Conservation (phyloP, 1,140 invertebrate species). For the Dreissena polymorpha region DNA sequence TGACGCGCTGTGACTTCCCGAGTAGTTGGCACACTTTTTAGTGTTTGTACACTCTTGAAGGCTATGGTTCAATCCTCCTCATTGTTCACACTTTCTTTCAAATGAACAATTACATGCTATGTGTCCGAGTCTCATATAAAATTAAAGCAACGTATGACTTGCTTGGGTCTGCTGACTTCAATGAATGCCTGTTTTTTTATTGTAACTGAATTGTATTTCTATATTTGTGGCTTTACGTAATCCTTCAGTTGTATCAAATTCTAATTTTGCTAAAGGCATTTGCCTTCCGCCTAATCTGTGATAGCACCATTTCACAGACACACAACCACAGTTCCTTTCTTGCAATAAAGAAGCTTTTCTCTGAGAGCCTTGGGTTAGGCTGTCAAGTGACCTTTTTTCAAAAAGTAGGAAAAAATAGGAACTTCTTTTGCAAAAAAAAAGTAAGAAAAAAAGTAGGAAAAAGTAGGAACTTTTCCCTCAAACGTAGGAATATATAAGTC, state of each 20-base stretch:
- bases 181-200: background rate
- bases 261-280: background rate
- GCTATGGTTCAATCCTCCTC: background rate
- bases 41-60: too few species aligned
- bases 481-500: too few species aligned
- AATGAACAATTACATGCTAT: background rate
- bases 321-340: background rate
- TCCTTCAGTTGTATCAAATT: background rate
- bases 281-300: conserved; percentile 14
- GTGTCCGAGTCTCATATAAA: conserved; percentile 20
- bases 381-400: too few species aligned
- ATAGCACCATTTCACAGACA: conserved; percentile 7
- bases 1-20: conserved; percentile 7
- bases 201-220: background rate
- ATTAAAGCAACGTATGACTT: conserved; percentile 15
- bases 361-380: conserved; percentile 18
- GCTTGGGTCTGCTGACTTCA: background rate
- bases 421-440: too few species aligned
- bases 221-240: background rate
- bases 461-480: too few species aligned
- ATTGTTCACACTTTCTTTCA: conserved; percentile 8
- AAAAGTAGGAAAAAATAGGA: too few species aligned
- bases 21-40: background rate
- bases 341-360: background rate
- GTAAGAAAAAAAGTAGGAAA: too few species aligned